Evolutionary conservation across 2,113 vertebrate genomes (phyloP), one percentile per base, ranked within the genome.

Genomic region (Australoheros scitulus): DNA sequence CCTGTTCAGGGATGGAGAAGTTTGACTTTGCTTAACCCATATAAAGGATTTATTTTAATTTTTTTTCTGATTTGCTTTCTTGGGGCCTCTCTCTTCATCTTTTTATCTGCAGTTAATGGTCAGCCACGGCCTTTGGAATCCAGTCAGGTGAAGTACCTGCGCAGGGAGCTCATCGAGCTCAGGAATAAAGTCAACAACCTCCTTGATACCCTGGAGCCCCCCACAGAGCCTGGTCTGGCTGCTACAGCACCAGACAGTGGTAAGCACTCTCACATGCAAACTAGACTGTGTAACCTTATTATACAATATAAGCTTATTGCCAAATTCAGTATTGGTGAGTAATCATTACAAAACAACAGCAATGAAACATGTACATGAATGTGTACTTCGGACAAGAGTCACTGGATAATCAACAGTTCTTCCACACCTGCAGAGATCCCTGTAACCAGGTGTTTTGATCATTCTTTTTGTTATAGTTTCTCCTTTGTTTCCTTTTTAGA

Each of bases 101-200:
- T 22, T 2, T 95, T 93, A 83, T 93, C 58, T 91, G 61, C 92
- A 99, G 98, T 99, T 86, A 99, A 99, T 89, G 98, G 98, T 83
- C 98, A 99, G 13, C 98, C 98, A 57, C 95, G 98, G 88, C 98
- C 98, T 47, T 94, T 99, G 95, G 98, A 99, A 94, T 99, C 98
- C 36, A 99, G 96, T 95, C 98, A 99, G 90, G 98, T 99, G 90
- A 99, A 99, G 90, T 97, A 99, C 81, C 96, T 99, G 83, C 98
- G 98, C 81, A 96, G 96, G 91, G 98, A 99, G 95, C 96, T 99
- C 88, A 97, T 99, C 93, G 98, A 99, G 93, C 97, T 99, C 92
- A 96, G 98, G 90, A 99, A 99, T 93, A 99, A 99, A 96, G 98
- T 99, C 80, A 99, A 99, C 94, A 96, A 96, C 76, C 96, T 99